Conservation (phyloP, 2,888 invertebrate species). For the Druceiella hillmani region DNA sequence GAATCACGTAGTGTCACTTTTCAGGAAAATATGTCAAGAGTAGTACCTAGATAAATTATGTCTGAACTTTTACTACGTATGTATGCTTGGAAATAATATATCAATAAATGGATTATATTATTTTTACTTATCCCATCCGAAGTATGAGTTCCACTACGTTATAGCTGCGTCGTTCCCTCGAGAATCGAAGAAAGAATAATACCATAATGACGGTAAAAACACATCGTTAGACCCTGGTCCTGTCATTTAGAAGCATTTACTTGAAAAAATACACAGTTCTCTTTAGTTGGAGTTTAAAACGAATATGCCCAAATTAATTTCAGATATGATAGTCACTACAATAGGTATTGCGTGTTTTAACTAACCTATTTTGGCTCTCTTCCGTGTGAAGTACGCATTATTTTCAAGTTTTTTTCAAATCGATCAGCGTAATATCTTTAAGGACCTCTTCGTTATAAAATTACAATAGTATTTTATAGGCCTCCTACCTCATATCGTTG, state of each 20-base stretch:
- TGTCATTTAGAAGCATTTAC: constrained; percentile 19
- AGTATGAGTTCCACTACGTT: constrained; percentile 15
- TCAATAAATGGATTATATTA: no score
- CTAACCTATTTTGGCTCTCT: constrained; percentile 20
- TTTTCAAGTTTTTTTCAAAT: constrained; percentile 20
- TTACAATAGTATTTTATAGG: no score
- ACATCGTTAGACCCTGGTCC: constrained; percentile 16
- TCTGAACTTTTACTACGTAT: no score
- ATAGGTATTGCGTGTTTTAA: constrained; percentile 4
- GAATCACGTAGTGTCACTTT: constrained; percentile 16
- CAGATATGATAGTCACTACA: constrained; percentile 5
- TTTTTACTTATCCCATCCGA: constrained; percentile 15
- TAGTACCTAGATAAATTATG: constrained; percentile 8
- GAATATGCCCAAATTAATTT: constrained; percentile 5
- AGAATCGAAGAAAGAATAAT: constrained; percentile 16
- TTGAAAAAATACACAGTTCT: constrained; percentile 13
- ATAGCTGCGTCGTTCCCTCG: constrained; percentile 17
- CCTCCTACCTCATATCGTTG: no score
- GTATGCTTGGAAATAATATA: no score
- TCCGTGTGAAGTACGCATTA: constrained; percentile 19
- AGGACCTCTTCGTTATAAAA: no score
- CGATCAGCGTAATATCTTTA: no score
- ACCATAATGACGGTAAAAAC: constrained; percentile 19
- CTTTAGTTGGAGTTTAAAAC: constrained; percentile 6
- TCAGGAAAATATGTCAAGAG: constrained; percentile 16